A percentile compares a stretch with the other conserved stretches of the same genome.
phyloP scores from a whole-genome alignment of 2,797 vertebrate species.

The Alcedo atthis region DNA sequence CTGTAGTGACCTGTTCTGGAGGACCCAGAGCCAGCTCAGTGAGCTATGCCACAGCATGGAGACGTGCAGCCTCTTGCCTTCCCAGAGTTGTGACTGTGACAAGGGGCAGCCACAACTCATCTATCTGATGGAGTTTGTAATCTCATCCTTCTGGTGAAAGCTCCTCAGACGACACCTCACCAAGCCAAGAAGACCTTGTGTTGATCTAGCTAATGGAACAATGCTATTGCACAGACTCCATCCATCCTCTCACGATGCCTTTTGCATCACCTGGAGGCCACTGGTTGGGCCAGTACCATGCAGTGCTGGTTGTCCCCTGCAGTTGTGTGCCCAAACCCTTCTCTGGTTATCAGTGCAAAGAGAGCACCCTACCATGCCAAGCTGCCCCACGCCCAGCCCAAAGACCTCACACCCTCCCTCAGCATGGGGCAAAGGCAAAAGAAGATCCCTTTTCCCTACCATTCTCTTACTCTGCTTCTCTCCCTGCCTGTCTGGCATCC shows the following conservation, averaged over 20 bases:
- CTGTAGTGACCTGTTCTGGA: not conserved
- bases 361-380: not conserved
- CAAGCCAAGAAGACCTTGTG: not conserved
- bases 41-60: not conserved
- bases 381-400: not conserved
- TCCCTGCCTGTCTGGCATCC: not conserved
- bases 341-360: not conserved
- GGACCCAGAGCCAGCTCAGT: accelerated
- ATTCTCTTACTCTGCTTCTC: not conserved
- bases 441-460: not conserved
- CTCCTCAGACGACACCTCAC: not conserved
- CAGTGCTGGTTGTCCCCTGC: not conserved
- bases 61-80: accelerated
- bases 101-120: not conserved
- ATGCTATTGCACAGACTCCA: not conserved
- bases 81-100: accelerated
- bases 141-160: not conserved
- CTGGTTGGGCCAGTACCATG: accelerated
- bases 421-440: not conserved
- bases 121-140: not conserved
- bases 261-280: not conserved
- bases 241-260: not conserved
- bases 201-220: not conserved
- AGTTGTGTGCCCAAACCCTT: not conserved
- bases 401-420: not conserved